These are phyloP conservation scores for Ophion ellenae DNA, from an alignment of 2,888 invertebrate genomes.

Conservation along the genomic window DNA sequence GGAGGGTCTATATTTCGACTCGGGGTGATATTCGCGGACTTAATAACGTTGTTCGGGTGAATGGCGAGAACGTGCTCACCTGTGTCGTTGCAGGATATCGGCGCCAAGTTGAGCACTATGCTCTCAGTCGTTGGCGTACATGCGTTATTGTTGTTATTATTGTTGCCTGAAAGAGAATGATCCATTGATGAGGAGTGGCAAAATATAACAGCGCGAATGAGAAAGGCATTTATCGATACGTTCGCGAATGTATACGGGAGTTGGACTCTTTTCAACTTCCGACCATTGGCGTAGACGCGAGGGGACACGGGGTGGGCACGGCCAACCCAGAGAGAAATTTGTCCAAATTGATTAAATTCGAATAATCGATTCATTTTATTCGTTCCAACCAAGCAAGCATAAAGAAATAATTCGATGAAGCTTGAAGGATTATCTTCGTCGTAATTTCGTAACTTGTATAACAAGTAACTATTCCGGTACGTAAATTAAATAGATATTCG, in stretches of 20 bases:
- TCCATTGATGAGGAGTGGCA: constrained; percentile 20
- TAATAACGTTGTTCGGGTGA: not conserved
- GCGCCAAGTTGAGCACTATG: constrained; percentile 91
- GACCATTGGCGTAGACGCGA: not conserved
- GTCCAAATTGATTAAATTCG: too few species aligned
- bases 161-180: constrained; percentile 74
- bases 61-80: constrained; percentile 69
- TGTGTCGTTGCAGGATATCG: constrained; percentile 83
- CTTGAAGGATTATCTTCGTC: too few species aligned
- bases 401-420: too few species aligned
- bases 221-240: not conserved
- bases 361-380: too few species aligned
- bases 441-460: too few species aligned
- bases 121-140: constrained; percentile 80
- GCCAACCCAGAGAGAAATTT: too few species aligned
- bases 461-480: too few species aligned
- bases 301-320: too few species aligned
- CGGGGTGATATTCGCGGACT: not conserved
- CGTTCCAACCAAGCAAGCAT: too few species aligned
- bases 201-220: not conserved
- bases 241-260: not conserved
- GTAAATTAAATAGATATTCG: too few species aligned
- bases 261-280: not conserved
- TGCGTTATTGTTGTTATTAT: constrained; percentile 77
- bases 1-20: too few species aligned